A percentile compares a stretch with the other conserved stretches of the same genome.
phyloP scores from a whole-genome alignment of 2,797 vertebrate genomes.

The Bucorvus abyssinicus region DNA sequence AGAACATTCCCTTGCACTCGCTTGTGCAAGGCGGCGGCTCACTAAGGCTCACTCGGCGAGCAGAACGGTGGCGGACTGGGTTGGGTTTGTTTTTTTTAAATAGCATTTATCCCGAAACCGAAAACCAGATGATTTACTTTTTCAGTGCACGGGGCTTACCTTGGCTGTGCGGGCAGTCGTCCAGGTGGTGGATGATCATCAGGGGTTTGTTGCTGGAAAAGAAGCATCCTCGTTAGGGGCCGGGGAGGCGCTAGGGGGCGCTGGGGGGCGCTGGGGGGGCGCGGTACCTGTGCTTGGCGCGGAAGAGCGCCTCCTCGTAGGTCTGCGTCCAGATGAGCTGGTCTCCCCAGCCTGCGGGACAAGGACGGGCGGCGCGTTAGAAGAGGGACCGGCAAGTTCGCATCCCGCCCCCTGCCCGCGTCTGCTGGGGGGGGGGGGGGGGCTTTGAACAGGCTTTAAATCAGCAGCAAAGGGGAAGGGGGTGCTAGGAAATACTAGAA shows the following conservation, averaged over 20 bases:
- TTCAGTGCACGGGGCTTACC: constrained; percentile 67
- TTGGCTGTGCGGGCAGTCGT: constrained; percentile 91
- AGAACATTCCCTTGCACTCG: rapidly evolving
- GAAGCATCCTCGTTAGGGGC: neutral
- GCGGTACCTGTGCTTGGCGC: constrained; percentile 84
- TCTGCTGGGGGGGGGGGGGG: no score
- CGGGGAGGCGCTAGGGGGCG: rapidly evolving
- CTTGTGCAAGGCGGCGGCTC: neutral
- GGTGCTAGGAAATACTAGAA: neutral
- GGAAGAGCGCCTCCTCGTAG: constrained; percentile 91
- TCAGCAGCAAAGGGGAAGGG: neutral
- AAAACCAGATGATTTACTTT: neutral
- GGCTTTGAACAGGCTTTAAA: no score
- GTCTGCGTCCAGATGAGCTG: constrained; percentile 96
- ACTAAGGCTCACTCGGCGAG: neutral
- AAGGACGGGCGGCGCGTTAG: neutral
- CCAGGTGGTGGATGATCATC: constrained; percentile 92
- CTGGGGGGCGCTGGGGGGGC: rapidly evolving
- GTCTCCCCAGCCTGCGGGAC: constrained; percentile 91
- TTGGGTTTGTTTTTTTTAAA: neutral
- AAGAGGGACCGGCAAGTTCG: rapidly evolving
- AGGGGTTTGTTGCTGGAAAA: constrained; percentile 89
- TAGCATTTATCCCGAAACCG: neutral
- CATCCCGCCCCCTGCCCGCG: neutral
- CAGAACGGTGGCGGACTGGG: no score